Percentiles rank a stretch among this genome's conserved stretches.
Evolutionary conservation across 2,113 vertebrate genomes (phyloP).

Genomic region (Myanophis thanlyinensis): DNA sequence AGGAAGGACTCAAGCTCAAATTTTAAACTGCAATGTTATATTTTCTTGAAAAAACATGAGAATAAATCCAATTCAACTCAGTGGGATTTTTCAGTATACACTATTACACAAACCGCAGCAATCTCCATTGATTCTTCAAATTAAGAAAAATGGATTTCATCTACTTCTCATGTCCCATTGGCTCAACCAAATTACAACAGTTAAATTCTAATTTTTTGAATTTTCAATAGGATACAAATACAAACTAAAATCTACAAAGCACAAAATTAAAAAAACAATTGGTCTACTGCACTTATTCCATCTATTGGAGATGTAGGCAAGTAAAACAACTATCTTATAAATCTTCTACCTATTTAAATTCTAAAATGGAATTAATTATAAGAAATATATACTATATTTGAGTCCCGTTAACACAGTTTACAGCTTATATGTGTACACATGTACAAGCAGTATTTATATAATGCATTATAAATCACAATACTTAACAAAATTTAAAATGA

Average conservation of each 20-base stretch:
- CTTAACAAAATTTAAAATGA: slow-evolving; percentile 21
- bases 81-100: neutral
- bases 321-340: neutral
- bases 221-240: neutral
- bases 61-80: neutral
- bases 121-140: slow-evolving; percentile 17
- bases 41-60: neutral
- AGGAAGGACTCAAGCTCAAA: slow-evolving; percentile 40
- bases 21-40: neutral
- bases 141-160: slow-evolving; percentile 5
- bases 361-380: neutral
- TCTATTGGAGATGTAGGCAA: slow-evolving; percentile 40
- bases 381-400: slow-evolving; percentile 28
- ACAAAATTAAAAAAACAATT: slow-evolving; percentile 42
- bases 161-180: slow-evolving; percentile 4
- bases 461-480: slow-evolving; percentile 38
- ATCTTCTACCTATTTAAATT: neutral
- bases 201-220: neutral
- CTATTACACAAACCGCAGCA: slow-evolving; percentile 6
- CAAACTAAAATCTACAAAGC: slow-evolving; percentile 38
- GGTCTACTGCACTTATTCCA: slow-evolving; percentile 23
- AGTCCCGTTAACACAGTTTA: slow-evolving; percentile 9
- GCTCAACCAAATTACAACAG: slow-evolving; percentile 16
- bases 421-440: slow-evolving; percentile 34
- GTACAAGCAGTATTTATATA: neutral